A percentile compares a stretch with the other conserved stretches of the same genome.
Conservation (phyloP, 2,113 vertebrate species). For the Eurypyga helias region DNA sequence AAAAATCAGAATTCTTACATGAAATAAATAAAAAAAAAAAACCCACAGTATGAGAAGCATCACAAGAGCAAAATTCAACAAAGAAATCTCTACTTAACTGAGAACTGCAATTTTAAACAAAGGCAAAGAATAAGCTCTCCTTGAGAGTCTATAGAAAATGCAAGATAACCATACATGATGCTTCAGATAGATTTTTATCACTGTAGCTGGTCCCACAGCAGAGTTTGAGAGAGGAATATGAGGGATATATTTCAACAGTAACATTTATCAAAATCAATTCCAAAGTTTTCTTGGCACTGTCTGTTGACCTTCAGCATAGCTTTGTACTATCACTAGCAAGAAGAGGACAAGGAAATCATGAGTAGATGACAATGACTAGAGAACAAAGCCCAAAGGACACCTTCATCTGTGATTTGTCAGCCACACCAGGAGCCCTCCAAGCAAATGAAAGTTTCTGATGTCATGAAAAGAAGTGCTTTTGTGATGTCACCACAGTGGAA, state of each 20-base stretch:
- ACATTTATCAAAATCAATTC: slow-evolving; percentile 42
- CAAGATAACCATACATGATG: slow-evolving; percentile 15
- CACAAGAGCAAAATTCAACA: neutral
- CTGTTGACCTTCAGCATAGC: slow-evolving; percentile 26
- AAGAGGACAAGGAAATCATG: slow-evolving; percentile 11
- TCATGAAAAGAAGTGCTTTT: neutral
- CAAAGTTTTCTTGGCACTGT: slow-evolving; percentile 17
- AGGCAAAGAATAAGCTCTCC: neutral
- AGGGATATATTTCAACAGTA: neutral
- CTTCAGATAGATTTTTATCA: slow-evolving; percentile 38
- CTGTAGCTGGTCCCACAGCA: slow-evolving; percentile 7
- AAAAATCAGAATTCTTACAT: neutral
- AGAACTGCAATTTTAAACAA: slow-evolving; percentile 15
- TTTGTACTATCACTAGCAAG: neutral
- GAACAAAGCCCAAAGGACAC: neutral
- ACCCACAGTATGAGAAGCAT: neutral
- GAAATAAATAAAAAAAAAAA: neutral
- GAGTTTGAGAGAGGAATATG: neutral
- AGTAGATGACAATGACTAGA: neutral
- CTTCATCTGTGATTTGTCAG: neutral
- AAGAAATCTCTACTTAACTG: neutral
- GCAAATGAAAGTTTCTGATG: slow-evolving; percentile 28
- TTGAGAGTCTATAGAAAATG: neutral
- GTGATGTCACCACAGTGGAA: neutral
- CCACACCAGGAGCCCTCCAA: neutral